Conservation (phyloP, 2,888 invertebrate genomes). For the Pandemis cinnamomeana region DNA sequence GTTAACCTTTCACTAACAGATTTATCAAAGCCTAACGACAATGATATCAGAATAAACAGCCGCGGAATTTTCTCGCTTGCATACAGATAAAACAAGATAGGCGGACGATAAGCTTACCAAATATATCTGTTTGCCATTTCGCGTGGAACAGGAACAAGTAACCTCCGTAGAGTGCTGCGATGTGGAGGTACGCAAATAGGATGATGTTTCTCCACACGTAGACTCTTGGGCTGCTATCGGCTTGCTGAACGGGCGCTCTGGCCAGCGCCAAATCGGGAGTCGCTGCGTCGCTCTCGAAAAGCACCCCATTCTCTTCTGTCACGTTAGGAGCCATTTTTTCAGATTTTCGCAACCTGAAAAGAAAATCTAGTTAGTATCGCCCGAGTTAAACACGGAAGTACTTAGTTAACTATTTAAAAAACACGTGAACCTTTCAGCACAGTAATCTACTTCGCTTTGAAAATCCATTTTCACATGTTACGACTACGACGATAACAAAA, state of each 20-base stretch:
- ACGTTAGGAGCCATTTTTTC: slow-evolving; percentile 76
- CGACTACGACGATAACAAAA: slow-evolving; percentile 35
- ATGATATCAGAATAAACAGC: not conserved
- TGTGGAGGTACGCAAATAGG: slow-evolving; percentile 90
- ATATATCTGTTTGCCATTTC: slow-evolving; percentile 88
- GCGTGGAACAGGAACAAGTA: slow-evolving; percentile 90
- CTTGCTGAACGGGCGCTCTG: slow-evolving; percentile 70
- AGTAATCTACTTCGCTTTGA: slow-evolving; percentile 50
- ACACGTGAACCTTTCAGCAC: slow-evolving; percentile 48
- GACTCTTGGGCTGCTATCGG: slow-evolving; percentile 83
- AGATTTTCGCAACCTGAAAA: slow-evolving; percentile 50
- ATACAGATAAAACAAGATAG: slow-evolving; percentile 7
- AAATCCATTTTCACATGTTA: slow-evolving; percentile 50
- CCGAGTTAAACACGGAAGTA: not conserved
- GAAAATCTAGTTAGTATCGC: slow-evolving; percentile 25
- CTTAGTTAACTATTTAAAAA: slow-evolving; percentile 27
- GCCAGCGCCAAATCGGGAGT: slow-evolving; percentile 76
- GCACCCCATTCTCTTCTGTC: slow-evolving; percentile 74
- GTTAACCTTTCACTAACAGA: not conserved
- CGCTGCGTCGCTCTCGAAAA: slow-evolving; percentile 77
- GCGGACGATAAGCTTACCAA: slow-evolving; percentile 85
- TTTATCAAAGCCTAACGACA: not conserved
- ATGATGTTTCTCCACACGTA: slow-evolving; percentile 94
- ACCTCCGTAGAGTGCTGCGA: slow-evolving; percentile 90
- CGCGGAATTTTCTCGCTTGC: slow-evolving; percentile 1